These are phyloP conservation scores for Lates calcarifer DNA, from an alignment of 2,113 vertebrate genomes.

Conservation along the genomic window DNA sequence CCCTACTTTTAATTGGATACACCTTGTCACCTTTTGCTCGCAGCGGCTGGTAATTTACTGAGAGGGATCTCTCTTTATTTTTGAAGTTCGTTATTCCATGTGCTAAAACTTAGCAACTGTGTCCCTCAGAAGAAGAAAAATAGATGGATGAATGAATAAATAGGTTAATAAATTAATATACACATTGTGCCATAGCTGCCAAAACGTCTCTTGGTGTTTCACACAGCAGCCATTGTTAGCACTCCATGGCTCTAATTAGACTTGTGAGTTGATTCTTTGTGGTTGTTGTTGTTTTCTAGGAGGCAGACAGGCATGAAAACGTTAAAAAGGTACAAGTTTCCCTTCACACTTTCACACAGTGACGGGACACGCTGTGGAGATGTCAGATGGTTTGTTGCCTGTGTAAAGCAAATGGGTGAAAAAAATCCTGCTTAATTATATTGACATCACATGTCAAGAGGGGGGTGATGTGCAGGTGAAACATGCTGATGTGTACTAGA, in stretches of 20 bases:
- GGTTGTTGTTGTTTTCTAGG: conserved; percentile 65
- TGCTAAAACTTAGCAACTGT: not conserved
- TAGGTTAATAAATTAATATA: conserved; percentile 9
- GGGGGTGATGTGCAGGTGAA: not conserved
- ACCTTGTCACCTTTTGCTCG: conserved; percentile 51
- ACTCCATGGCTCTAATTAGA: conserved; percentile 79
- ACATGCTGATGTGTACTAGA: not conserved
- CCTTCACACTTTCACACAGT: conserved; percentile 18
- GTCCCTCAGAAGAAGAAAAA: not conserved
- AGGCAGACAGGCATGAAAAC: conserved; percentile 78
- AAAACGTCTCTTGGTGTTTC: conserved; percentile 44
- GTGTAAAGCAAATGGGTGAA: conserved; percentile 24
- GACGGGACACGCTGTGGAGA: conserved; percentile 15
- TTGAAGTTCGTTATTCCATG: conserved; percentile 20
- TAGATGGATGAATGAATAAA: conserved; percentile 24
- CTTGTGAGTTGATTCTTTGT: conserved; percentile 58
- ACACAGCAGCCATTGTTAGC: conserved; percentile 60
- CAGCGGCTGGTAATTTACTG: conserved; percentile 14
- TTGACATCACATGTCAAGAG: conserved; percentile 8
- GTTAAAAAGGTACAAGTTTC: conserved; percentile 45
- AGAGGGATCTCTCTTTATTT: conserved; percentile 18
- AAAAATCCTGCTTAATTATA: conserved; percentile 12
- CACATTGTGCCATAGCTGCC: conserved; percentile 38
- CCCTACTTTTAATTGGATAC: conserved; percentile 72
- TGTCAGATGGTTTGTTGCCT: conserved; percentile 13